Base-by-base conservation (phyloP, 2,888 invertebrate genomes). In the Pterobdella sp. region DNA sequence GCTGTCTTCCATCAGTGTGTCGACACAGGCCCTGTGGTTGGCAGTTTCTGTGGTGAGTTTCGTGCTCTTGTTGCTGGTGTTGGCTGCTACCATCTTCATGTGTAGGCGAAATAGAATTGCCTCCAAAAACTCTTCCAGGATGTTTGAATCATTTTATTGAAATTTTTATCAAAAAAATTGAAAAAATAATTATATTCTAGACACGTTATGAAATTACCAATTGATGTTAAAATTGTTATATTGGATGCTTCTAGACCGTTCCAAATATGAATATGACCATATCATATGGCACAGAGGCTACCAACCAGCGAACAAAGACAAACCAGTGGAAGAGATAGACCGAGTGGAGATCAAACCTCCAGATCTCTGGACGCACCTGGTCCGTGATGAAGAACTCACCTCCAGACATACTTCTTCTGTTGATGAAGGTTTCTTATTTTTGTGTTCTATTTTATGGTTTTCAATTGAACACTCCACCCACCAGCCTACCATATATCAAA, bases 61-160 rank as follows among this genome's bases (percentile, higher is more conserved):
- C n/a, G 14, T 56, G 65, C 32, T 35, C n/a, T 32, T 65, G n/a
- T 34, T 65, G 65, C 31, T 65, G 65, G 87, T 87, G 14, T 84
- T 89, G 69, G 80, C 81, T 7, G 79, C 83, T 32, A 79, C 81
- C 14, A 80, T 80, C 10, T 85, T 89, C 37, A 81, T 90, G 34
- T 65, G 65, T 35, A 29, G 65, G 29, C 65, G 65, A 4, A 32
- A 34, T 22, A 65, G 7, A n/a, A 29, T 14, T 22, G 14, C 4
- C 49, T 34, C 32, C 18, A 35, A 65, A 35, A 34, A 65, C 35
- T 65, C 65, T 14, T 22, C 18, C 32, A 7, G 65, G 31, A 65
- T 34, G 65, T 65, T 32, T 3, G 65, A n/a, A n/a, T n/a, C n/a
- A n/a, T n/a, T n/a, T n/a, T n/a, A n/a, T n/a, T n/a, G n/a, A n/a